Evolutionary conservation across 2,797 vertebrate genomes (phyloP), one percentile per base, ranked within the genome.

Genomic region (Buphagus erythrorhynchus): DNA sequence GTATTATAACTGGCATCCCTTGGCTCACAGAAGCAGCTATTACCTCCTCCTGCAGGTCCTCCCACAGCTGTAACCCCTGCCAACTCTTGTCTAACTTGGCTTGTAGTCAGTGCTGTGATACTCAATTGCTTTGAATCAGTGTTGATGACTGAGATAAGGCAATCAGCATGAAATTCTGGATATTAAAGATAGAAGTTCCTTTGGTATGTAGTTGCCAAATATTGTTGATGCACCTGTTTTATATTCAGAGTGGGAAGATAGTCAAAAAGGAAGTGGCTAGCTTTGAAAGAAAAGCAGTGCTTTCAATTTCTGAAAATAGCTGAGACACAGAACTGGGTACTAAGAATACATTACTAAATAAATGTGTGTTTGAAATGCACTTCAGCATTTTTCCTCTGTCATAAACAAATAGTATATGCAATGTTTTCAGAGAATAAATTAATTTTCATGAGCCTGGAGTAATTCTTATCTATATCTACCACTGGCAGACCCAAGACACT

Each of bases 291-390:
- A 92, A 97, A 69, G 85, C 81, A 90, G 84, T 13, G 16, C 94
- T 98, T 98, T 98, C 96, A 87, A 8, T 95, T 93, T 92, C 96
- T 96, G 96, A 98, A 97, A 98, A 98, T 97, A 98, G 94, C 94
- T 86, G 91, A 93, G 87, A 96, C 94, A 96, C 67, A 97, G 94
- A 98, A 96, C 93, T 94, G 73, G 79, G 95, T 95, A 96, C 93
- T 95, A 95, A 92, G 73, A 96, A 95, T 93, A 91, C 24, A 81
- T 97, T 93, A 80, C 93, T 91, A 83, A 96, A 82, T 88, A 95
- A 97, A 92, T 77, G 80, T 33, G 42, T 75, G 67, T 75, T 68
- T 78, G 51, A 96, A 86, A 94, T 11, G 2, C 35, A 45, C 71
- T 82, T 51, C 28, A 57, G 28, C n/a, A 45, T 25, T 66, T 88